These are phyloP conservation scores for Ctena decussata DNA, from an alignment of 2,888 invertebrate species.

Conservation along the genomic window DNA sequence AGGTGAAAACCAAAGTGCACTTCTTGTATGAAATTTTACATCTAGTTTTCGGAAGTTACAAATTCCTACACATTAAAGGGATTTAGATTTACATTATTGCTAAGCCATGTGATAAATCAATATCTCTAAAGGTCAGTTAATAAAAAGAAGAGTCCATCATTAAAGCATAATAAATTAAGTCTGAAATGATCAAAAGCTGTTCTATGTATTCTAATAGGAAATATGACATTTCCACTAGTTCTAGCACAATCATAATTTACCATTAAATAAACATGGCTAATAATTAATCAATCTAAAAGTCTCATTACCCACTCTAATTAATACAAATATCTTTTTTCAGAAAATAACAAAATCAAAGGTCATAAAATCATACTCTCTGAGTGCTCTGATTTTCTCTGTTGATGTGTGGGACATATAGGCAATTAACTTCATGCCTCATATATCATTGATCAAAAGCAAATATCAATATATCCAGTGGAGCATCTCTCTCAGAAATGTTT, in stretches of 20 bases:
- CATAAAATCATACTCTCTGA: neutral
- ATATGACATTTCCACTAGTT: neutral
- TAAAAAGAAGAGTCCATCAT: neutral
- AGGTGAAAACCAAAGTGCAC: too few relatives aligned
- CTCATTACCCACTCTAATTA: neutral
- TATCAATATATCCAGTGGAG: conserved; percentile 15
- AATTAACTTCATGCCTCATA: conserved; percentile 40
- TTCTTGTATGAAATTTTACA: too few relatives aligned
- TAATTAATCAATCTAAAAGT: neutral
- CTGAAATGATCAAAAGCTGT: neutral
- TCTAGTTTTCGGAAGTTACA: too few relatives aligned
- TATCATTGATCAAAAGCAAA: conserved; percentile 34
- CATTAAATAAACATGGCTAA: neutral
- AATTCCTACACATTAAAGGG: too few relatives aligned
- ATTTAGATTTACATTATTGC: too few relatives aligned
- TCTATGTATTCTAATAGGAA: neutral
- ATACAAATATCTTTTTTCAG: neutral
- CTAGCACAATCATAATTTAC: neutral
- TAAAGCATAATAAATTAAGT: neutral
- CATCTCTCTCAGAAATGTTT: neutral
- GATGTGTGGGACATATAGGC: neutral
- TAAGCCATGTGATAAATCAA: too few relatives aligned
- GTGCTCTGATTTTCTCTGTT: neutral
- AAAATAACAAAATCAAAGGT: neutral
- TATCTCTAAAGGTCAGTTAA: neutral